These are phyloP conservation scores for Cyprinodon tularosa DNA, from an alignment of 2,113 vertebrate genomes.

Conservation along the genomic window DNA sequence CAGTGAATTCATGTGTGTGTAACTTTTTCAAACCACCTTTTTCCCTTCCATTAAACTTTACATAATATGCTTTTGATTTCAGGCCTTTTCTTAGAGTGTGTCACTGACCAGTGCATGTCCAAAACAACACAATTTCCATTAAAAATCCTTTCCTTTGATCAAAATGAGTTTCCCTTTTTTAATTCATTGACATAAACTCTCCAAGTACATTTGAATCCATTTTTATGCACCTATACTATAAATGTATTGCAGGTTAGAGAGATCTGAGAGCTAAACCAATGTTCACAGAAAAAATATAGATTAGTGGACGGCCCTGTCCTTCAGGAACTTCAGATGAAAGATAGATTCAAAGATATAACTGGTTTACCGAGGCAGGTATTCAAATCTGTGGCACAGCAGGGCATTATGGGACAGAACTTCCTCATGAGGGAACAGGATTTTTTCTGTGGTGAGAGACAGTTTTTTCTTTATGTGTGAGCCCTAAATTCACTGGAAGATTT, in stretches of 20 bases:
- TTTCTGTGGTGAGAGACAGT: no score
- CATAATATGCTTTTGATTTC: not conserved
- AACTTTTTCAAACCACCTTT: not conserved
- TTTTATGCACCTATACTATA: not conserved
- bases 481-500: not conserved
- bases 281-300: not conserved
- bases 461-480: not conserved
- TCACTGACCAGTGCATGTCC: no score
- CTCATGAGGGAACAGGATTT: not conserved
- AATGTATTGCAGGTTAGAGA: not conserved
- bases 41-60: not conserved
- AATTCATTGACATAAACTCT: not conserved
- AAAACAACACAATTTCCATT: no score
- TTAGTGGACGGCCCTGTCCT: not conserved
- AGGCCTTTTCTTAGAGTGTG: no score
- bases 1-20: not conserved
- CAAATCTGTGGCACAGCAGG: not conserved
- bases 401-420: not conserved
- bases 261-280: not conserved
- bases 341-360: not conserved
- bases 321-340: not conserved
- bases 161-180: not conserved
- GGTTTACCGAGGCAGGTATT: not conserved
- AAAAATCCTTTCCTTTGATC: not conserved
- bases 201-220: not conserved